Evolutionary conservation across 2,888 invertebrate genomes (phyloP), one percentile per base, ranked within the genome.

Genomic region (Silvanus unidentatus): DNA sequence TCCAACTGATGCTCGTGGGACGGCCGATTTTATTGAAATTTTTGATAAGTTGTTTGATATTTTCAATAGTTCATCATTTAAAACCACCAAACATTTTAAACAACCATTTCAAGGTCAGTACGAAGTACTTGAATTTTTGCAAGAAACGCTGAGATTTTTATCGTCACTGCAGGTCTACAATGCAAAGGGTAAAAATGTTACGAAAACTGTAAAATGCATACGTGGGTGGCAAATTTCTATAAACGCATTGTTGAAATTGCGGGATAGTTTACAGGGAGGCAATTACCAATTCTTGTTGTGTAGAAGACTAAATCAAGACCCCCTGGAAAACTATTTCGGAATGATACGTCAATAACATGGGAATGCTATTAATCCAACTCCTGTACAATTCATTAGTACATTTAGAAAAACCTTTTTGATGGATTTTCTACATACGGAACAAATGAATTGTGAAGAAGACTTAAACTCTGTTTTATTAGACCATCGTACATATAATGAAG

Each of bases 21-120:
- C 56, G 14, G 44, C 48, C 27, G 43, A 45, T 34, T 43, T 52
- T 15, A 45, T 57, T 27, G 50, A 53, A 27, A 45, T 36, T 16
- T 49, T 58, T 41, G 48, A 58, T 44, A 54, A 57, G 40, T 39
- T 58, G 2, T 58, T 58, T 44, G 57, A 60, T 46, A 16, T 59
- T 14, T 43, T 56, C 2, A 59, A 57, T 54, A 53, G 53, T 8
- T 50, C 49, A 9, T 37, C 29, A 14, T 29, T 40, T 11, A 34
- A 29, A 15, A 44, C 37, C 13, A 29, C 14, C 38, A 49, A 44
- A 34, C 16, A 14, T 13, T 47, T 44, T 13, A 47, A 47, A 16
- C 34, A 32, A 39, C 30, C 39, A 35, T 55, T 44, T 46, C 41
- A 40, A 39, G 46, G 45, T 13, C 16, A 40, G 14, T 43, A 49